Evolutionary conservation across 2,797 vertebrate genomes (phyloP).

Genomic region (Etheostoma nigrum): DNA sequence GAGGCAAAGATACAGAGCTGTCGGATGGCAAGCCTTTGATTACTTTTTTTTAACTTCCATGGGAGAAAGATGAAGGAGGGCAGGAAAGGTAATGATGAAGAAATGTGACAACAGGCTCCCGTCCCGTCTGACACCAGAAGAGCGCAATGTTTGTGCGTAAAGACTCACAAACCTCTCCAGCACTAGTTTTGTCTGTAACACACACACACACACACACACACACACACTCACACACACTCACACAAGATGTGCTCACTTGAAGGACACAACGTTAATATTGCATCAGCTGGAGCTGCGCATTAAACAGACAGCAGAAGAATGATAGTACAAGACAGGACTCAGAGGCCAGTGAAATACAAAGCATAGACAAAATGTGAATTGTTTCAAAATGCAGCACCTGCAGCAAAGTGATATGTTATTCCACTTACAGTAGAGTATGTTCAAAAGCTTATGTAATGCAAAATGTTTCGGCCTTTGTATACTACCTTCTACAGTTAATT

Average conservation of each 20-base stretch:
- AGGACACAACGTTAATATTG: slow-evolving; percentile 48
- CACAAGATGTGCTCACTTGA: not conserved
- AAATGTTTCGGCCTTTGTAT: slow-evolving; percentile 8
- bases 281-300: slow-evolving; percentile 36
- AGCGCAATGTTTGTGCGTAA: slow-evolving; percentile 35
- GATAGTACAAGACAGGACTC: slow-evolving; percentile 21
- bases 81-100: slow-evolving; percentile 70
- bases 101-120: slow-evolving; percentile 65
- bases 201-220: slow-evolving; percentile 8
- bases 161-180: slow-evolving; percentile 24
- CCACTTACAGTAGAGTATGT: not conserved
- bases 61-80: slow-evolving; percentile 64
- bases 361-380: slow-evolving; percentile 3
- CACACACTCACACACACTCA: slow-evolving; percentile 5
- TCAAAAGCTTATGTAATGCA: not conserved
- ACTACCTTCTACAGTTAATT: not conserved
- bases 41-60: slow-evolving; percentile 74
- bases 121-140: slow-evolving; percentile 57
- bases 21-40: slow-evolving; percentile 66
- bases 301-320: slow-evolving; percentile 22
- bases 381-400: slow-evolving; percentile 29
- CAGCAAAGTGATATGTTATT: slow-evolving; percentile 9
- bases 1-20: slow-evolving; percentile 48
- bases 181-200: slow-evolving; percentile 6
- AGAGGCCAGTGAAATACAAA: slow-evolving; percentile 36